A percentile compares a stretch with the other conserved stretches of the same genome.
Evolutionary conservation across 2,888 invertebrate species (phyloP).

Genomic region (Lapara coniferarum): DNA sequence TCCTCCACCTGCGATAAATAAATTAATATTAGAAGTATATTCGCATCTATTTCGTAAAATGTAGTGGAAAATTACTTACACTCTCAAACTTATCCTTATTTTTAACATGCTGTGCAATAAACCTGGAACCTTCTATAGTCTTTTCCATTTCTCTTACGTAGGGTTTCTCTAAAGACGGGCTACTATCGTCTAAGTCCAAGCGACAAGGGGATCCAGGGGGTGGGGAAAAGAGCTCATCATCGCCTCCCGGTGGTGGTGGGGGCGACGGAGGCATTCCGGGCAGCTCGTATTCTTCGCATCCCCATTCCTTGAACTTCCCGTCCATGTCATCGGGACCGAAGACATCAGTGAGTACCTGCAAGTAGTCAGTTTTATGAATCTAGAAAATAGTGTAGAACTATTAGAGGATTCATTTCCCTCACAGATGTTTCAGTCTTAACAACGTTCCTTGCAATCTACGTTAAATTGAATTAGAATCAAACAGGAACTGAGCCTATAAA

Average conservation of each 20-base stretch:
- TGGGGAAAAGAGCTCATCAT: conserved; percentile 93
- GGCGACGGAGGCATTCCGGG: conserved; percentile 89
- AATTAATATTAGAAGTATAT: conserved; percentile 21
- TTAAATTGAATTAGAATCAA: conserved; percentile 17
- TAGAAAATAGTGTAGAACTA: conserved; percentile 9
- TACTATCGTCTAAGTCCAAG: conserved; percentile 84
- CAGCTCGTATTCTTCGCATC: conserved; percentile 88
- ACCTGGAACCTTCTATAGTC: conserved; percentile 95
- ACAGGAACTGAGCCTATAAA: conserved; percentile 24
- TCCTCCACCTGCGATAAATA: conserved; percentile 90
- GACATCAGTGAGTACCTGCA: conserved; percentile 90
- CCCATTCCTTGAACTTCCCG: conserved; percentile 80
- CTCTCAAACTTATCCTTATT: conserved; percentile 97
- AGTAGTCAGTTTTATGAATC: conserved; percentile 30
- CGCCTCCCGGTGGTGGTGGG: conserved; percentile 90
- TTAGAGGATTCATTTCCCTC: conserved; percentile 3
- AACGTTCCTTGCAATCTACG: conserved; percentile 11
- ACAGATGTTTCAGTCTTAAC: conserved; percentile 7
- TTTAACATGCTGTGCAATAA: conserved; percentile 97
- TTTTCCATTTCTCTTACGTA: conserved; percentile 94
- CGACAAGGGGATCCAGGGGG: conserved; percentile 86
- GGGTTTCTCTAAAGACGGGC: conserved; percentile 92
- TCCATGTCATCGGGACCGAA: conserved; percentile 85
- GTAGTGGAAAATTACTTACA: conserved; percentile 85
- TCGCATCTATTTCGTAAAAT: neutral